Conservation (phyloP, 2,888 invertebrate genomes). For the Congeria kusceri region DNA sequence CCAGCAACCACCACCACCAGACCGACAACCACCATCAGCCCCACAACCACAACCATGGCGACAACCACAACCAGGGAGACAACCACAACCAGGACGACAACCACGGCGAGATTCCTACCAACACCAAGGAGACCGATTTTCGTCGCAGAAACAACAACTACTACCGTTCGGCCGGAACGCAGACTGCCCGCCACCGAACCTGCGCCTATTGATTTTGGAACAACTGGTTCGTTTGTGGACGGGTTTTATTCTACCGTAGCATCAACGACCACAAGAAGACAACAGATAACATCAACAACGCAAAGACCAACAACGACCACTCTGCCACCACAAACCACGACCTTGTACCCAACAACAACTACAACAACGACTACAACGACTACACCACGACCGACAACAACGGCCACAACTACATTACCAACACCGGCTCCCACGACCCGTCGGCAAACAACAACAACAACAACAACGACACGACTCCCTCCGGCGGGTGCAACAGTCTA, state of each 20-base stretch:
- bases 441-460: no score
- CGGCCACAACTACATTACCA: constrained; percentile 2
- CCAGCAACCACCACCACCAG: constrained; percentile 23
- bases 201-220: no score
- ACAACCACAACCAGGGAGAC: constrained; percentile 19
- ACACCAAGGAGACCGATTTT: constrained; percentile 22
- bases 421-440: constrained; percentile 9
- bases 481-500: background rate
- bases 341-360: constrained; percentile 26
- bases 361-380: constrained; percentile 21
- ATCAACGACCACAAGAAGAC: background rate
- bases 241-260: constrained; percentile 11
- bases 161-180: constrained; percentile 5
- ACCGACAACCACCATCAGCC: constrained; percentile 27
- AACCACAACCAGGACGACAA: constrained; percentile 16
- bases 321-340: constrained; percentile 17
- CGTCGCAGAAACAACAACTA: constrained; percentile 6
- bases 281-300: constrained; percentile 16
- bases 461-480: no score
- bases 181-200: no score
- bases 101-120: constrained; percentile 13
- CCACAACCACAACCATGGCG: constrained; percentile 14
- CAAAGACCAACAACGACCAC: constrained; percentile 14
- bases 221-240: no score
- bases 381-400: constrained; percentile 8